A percentile compares a stretch with the other conserved stretches of the same genome.
phyloP scores from a whole-genome alignment of 2,797 vertebrate genomes.

The Cynodonichthys magdalenae region DNA sequence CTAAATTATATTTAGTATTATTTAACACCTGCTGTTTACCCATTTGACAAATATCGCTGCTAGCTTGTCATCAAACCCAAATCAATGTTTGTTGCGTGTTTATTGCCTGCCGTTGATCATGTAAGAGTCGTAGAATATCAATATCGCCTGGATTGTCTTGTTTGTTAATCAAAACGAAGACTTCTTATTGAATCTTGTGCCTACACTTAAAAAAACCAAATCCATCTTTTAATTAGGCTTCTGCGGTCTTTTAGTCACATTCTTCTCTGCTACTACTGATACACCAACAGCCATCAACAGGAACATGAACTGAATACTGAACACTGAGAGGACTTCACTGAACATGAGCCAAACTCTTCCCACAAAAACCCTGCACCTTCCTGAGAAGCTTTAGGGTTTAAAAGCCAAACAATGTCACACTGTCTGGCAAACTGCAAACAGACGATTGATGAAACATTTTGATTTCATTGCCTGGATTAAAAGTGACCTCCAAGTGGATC shows the following conservation, averaged over 20 bases:
- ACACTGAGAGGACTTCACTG: slow-evolving; percentile 48
- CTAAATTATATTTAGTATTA: no score
- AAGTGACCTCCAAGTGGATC: slow-evolving; percentile 2
- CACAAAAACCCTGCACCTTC: slow-evolving; percentile 7
- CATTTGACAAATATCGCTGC: no score
- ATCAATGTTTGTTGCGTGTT: no score
- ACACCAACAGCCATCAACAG: slow-evolving; percentile 29
- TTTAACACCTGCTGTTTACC: no score
- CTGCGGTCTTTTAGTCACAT: slow-evolving; percentile 35
- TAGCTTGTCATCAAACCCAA: no score
- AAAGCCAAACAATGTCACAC: slow-evolving; percentile 5
- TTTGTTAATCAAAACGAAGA: no score
- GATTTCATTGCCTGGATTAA: slow-evolving; percentile 11
- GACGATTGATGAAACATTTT: slow-evolving; percentile 30
- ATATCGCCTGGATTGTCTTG: neutral
- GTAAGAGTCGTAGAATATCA: neutral
- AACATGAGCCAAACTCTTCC: slow-evolving; percentile 43
- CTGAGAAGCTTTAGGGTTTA: slow-evolving; percentile 31
- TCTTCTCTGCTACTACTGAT: slow-evolving; percentile 18
- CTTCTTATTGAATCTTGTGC: no score
- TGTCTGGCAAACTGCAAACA: neutral
- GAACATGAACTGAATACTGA: slow-evolving; percentile 55
- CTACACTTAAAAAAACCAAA: neutral
- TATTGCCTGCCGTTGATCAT: no score
- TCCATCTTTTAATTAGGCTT: slow-evolving; percentile 14